Percentiles rank a stretch among this genome's conserved stretches.
Evolutionary conservation across 2,113 vertebrate species (phyloP).

Genomic region (Struthio camelus): DNA sequence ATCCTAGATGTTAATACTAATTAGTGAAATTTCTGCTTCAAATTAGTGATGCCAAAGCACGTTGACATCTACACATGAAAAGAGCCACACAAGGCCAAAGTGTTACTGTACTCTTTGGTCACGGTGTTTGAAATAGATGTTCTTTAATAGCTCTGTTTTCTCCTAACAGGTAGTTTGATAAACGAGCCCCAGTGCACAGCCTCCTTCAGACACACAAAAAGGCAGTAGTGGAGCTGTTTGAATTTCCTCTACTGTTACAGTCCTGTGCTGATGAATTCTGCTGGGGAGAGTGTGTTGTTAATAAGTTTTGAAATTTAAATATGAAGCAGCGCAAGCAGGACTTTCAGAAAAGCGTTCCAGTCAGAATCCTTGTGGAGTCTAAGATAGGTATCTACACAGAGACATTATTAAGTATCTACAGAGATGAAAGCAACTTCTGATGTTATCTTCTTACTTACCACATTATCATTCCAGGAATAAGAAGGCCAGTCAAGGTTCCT

Average conservation of each 20-base stretch:
- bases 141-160: neutral
- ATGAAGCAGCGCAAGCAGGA: neutral
- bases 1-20: conserved; percentile 15
- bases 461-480: conserved; percentile 18
- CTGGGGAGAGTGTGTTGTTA: neutral
- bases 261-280: neutral
- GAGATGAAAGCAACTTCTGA: conserved; percentile 54
- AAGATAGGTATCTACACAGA: conserved; percentile 18
- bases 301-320: neutral
- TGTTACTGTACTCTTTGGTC: conserved; percentile 13
- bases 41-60: neutral
- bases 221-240: neutral
- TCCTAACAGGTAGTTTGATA: neutral
- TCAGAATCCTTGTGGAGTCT: conserved; percentile 8
- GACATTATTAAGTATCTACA: conserved; percentile 5
- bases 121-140: neutral
- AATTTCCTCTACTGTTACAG: neutral
- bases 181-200: neutral
- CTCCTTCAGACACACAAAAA: neutral
- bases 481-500: neutral
- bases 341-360: conserved; percentile 6
- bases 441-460: conserved; percentile 18
- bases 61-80: conserved; percentile 9
- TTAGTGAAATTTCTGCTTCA: conserved; percentile 42
- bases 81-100: conserved; percentile 17